Evolutionary conservation across 2,888 invertebrate genomes (phyloP).

Genomic region (Lamellibrachia columna): DNA sequence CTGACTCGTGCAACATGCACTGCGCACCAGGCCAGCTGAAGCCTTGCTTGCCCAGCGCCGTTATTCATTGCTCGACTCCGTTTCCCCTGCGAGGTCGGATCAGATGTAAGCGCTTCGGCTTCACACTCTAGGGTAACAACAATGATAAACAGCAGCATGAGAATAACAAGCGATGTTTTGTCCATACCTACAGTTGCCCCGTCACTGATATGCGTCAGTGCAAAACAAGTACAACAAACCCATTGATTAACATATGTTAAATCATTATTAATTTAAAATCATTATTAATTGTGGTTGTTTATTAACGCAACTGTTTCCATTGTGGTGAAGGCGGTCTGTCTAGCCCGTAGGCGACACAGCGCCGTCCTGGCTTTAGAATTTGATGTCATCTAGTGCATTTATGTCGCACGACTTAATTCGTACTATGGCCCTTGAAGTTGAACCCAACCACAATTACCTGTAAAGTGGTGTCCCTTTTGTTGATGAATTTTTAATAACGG

Average conservation of each 20-base stretch:
- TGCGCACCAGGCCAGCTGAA: background rate
- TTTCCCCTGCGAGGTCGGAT: background rate
- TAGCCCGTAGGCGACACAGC: background rate
- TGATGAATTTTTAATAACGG: background rate
- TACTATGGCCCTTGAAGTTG: background rate
- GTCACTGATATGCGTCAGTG: background rate
- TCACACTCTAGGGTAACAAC: background rate
- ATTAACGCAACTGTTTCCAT: background rate
- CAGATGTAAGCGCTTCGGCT: background rate
- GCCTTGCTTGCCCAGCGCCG: background rate
- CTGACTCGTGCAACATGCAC: background rate
- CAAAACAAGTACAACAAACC: background rate
- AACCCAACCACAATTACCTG: background rate
- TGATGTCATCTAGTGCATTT: background rate
- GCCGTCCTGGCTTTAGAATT: background rate
- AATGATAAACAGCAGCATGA: background rate
- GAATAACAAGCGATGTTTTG: background rate
- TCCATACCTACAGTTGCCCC: background rate
- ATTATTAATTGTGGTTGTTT: background rate
- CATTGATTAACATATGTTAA: background rate
- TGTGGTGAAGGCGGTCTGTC: background rate
- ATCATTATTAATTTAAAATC: background rate
- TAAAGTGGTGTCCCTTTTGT: background rate
- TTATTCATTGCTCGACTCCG: background rate
- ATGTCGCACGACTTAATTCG: background rate